Evolutionary conservation across 2,888 invertebrate genomes (phyloP), one percentile per base, ranked within the genome.

Genomic region (Hirtodrosophila confusa): DNA sequence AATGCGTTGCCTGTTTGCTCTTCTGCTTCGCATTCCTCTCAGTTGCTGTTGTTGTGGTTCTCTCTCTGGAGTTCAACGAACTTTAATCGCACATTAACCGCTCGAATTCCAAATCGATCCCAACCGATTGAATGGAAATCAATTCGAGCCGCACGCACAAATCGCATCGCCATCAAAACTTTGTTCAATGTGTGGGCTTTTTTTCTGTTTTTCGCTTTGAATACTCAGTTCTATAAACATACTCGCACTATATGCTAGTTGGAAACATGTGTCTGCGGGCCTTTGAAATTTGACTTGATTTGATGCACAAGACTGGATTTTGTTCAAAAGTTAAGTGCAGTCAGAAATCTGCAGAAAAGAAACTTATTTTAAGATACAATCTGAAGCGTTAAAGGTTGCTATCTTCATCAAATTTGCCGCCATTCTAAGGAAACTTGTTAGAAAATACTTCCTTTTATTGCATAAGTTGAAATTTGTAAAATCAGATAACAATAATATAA

Each of bases 71-170:
- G 84, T 84, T 84, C 84, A 84, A 88, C 47, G 80, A 84, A 84
- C 84, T 80, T 65, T 75, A 84, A 86, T 80, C 78, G 85, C 73
- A 48, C 78, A 72, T 75, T 70, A 69, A 67, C 64, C 69, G 77
- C 75, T 75, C 60, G 62, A 69, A 75, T 75, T 73, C 69, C 54
- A 57, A 51, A 75, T 74, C 69, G 57, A 78, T 76, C 75, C 70
- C 27, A 60, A 48, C 55, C 61, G 33, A 77, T 64, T 64, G 68
- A 45, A 64, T 72, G 65, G 56, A 79, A 77, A 66, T 73, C 35
- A 55, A 72, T 50, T 56, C 63, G 48, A 58, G 39, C 33, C 58
- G 50, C 35, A 66, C 60, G 49, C 67, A 62, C 54, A 75, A 60
- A 66, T 76, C 67, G 40, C 67, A 71, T 48, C 45, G 37, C 24